Evolutionary conservation across 2,888 invertebrate species (phyloP), one percentile per base, ranked within the genome.

Genomic region (Caenorhabditis parvicauda): DNA sequence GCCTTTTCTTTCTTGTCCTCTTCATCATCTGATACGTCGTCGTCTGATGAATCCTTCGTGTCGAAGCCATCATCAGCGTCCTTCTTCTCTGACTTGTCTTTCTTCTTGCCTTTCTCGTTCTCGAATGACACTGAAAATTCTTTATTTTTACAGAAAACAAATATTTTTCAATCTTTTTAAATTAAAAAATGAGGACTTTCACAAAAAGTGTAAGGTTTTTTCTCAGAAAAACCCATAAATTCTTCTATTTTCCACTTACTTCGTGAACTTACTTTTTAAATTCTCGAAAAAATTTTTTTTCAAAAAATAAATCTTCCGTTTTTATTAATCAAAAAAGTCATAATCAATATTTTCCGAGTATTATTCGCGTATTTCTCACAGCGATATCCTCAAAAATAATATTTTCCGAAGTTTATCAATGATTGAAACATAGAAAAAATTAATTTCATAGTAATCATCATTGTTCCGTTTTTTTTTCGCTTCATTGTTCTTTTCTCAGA

Each of bases 51-150:
- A 37, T 63, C 64, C 41, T 62, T 62, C 1, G 54, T 62, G 38
- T 69, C 53, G 50, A 67, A 70, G 28, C 60, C 61, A 47, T 68
- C 62, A 39, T 67, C 66, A 9, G 64, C 64, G 7, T 52, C 54
- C 74, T 87, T 87, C 58, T 72, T 76, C n/a, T n/a, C n/a, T n/a
- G n/a, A n/a, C 46, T 72, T 72, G 54, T 54, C 52, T 38, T 50
- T 67, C 50, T 60, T 68, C 56, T 50, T 59, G 37, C 49, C 54
- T 9, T 19, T 32, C 22, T 49, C 62, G 28, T 66, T 68, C 12
- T 65, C 70, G 55, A 72, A 72, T n/a, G 72, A 64, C 1, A 72
- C 74, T 54, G 54, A 39, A 67, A 41, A 25, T 2, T 3, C 21
- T 47, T 21, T 21, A 22, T 25, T 25, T 17, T 37, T 14, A 22